phyloP scores from a whole-genome alignment of 2,797 vertebrate species.

The Hypotaenidia okinawae region DNA sequence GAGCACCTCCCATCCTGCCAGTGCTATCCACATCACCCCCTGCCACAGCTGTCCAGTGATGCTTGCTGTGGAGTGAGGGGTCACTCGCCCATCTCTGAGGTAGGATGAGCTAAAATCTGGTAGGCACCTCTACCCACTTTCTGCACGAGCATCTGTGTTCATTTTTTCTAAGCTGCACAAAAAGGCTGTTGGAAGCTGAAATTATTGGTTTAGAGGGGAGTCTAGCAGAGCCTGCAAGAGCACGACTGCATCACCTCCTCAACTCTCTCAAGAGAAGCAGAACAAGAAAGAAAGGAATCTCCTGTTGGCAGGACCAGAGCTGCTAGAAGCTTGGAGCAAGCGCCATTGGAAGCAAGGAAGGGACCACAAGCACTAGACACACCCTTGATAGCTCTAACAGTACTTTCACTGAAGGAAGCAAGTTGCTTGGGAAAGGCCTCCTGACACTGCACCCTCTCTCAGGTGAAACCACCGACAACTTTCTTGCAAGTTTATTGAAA shows the following conservation, averaged over 20 bases:
- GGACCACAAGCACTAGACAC: background rate
- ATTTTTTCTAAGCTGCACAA: background rate
- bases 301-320: background rate
- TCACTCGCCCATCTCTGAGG: accelerated
- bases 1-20: background rate
- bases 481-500: background rate
- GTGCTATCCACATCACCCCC: background rate
- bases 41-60: accelerated
- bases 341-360: background rate
- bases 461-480: background rate
- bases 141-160: accelerated
- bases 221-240: background rate
- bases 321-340: background rate
- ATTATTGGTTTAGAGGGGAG: background rate
- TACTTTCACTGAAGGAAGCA: no score
- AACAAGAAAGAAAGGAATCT: background rate
- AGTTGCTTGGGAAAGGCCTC: background rate
- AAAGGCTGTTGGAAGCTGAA: background rate
- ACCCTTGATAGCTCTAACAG: no score
- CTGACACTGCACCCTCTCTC: background rate
- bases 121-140: background rate
- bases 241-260: background rate
- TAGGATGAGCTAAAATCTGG: background rate
- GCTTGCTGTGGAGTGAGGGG: accelerated
- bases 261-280: background rate